A percentile compares a stretch with the other conserved stretches of the same genome.
Evolutionary conservation across 2,888 invertebrate species (phyloP).

Genomic region (Digitonthophagus gazella): DNA sequence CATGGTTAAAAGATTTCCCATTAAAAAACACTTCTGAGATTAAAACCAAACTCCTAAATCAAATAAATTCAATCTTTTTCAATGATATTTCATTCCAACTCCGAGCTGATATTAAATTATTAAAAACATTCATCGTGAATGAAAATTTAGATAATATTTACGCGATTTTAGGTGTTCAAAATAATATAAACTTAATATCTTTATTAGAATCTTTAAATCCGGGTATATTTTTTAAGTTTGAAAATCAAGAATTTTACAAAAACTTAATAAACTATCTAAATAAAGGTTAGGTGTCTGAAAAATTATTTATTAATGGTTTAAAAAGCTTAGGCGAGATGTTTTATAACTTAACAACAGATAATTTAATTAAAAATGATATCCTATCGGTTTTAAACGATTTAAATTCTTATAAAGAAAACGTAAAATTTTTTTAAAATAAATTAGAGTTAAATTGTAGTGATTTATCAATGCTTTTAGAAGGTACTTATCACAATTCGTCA

Average conservation of each 20-base stretch:
- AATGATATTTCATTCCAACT: conserved; percentile 1
- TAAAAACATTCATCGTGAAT: background rate
- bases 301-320: background rate
- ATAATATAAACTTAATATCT: background rate
- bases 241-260: background rate
- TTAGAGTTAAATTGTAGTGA: conserved; percentile 1
- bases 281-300: background rate
- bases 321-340: conserved; percentile 3
- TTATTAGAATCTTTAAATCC: background rate
- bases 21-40: background rate
- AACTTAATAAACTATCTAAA: background rate
- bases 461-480: background rate
- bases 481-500: background rate
- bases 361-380: background rate
- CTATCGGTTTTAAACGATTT: background rate
- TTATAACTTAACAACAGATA: conserved; percentile 1
- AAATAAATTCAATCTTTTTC: background rate
- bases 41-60: background rate
- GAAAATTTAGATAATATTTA: conserved; percentile 1
- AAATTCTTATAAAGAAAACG: background rate
- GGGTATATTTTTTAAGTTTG: background rate
- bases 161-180: background rate
- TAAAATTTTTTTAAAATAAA: background rate
- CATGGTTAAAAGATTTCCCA: conserved; percentile 10
- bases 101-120: background rate